Base-by-base conservation (phyloP, 1,140 invertebrate species). In the Muscidifurax raptorellus region DNA sequence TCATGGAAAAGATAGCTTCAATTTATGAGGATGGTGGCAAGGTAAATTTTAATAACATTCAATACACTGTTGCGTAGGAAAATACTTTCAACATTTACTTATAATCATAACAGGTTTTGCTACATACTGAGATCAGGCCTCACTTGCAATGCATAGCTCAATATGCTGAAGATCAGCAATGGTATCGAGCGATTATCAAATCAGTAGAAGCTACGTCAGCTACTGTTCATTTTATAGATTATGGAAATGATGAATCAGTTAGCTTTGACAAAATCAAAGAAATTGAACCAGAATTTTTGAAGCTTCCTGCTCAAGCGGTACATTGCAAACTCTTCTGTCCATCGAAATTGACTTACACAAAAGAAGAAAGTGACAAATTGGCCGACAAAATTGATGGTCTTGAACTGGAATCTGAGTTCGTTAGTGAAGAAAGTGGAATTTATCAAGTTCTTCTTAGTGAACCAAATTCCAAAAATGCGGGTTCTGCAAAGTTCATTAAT, bases 181-280 rank as follows among this genome's bases (percentile, higher is more conserved):
- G 94, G 94, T 95, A 95, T 82, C 90, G 95, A 87, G 95, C 93
- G 3, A 69, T 92, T 25, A 90, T 95, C 25, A 92, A 92, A 87
- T 87, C 86, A 59, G 87, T 91, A 12, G 91, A 94, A 79, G 74
- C 66, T 22, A 30, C 67, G 2, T 83, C 47, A 4, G 91, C 83
- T 2, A 88, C 47, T 7, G 93, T 95, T 7, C 86, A 91, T 9
- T 95, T 94, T 87, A 88, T 95, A 4, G 95, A 95, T 87, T 95
- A 94, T 88, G 95, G 95, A 22, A 94, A 94, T 72, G 85, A 67
- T 13, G 92, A 92, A 78, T 86, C 36, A 30, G 86, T 93, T 0
- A n/a, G 84, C 12, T 86, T 88, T 2, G 77, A 86, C 9, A 90
- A 91, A 22, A 89, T 94, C 13, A 93, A 93, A 87, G 88, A 87